Conservation (phyloP, 2,797 vertebrate genomes). For the Alcedo atthis region DNA sequence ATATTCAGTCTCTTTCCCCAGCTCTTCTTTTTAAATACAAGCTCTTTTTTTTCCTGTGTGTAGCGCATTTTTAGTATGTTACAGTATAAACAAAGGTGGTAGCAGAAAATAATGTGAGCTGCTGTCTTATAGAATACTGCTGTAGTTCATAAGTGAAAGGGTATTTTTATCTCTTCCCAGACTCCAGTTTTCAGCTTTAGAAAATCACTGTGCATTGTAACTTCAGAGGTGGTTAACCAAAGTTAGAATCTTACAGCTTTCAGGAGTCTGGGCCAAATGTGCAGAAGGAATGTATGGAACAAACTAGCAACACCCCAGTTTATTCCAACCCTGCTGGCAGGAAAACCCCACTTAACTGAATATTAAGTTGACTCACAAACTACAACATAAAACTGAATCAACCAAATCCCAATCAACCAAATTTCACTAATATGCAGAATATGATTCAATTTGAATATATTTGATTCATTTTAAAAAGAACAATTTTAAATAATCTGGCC, state of each 20-base stretch:
- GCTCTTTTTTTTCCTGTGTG: neutral
- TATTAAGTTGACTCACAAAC: conserved; percentile 20
- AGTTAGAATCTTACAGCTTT: neutral
- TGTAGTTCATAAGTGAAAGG: neutral
- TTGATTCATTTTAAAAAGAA: conserved; percentile 31
- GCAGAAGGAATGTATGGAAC: conserved; percentile 6
- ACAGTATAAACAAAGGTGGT: neutral
- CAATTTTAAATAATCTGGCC: conserved; percentile 49
- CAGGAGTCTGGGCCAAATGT: conserved; percentile 13
- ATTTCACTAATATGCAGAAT: conserved; percentile 5
- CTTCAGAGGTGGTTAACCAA: neutral
- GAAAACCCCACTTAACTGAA: neutral
- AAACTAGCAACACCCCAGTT: neutral
- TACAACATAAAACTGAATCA: conserved; percentile 17
- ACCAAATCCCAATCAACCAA: neutral
- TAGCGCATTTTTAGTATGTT: neutral
- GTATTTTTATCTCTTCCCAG: neutral
- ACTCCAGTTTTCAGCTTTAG: neutral
- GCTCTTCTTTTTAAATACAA: neutral
- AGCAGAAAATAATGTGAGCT: conserved; percentile 8
- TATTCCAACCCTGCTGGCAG: neutral
- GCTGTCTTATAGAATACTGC: neutral
- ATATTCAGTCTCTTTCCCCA: neutral
- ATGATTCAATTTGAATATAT: conserved; percentile 23
- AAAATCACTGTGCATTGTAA: neutral